phyloP scores from a whole-genome alignment of 2,888 invertebrate genomes.

The Lasioglossum villosulum region DNA sequence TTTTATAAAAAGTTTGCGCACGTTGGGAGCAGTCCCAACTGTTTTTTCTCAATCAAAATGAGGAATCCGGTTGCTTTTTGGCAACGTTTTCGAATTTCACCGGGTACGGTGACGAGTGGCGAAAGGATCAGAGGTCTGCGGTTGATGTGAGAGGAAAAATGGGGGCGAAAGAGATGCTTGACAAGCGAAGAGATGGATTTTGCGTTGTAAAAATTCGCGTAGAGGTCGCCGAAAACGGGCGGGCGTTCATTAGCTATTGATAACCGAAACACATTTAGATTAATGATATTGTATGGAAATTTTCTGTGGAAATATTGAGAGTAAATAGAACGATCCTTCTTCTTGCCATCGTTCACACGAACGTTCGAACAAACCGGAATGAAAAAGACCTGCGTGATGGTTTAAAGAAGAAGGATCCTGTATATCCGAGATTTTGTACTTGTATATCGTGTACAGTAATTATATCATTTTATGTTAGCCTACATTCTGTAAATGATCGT shows the following conservation, averaged over 20 bases:
- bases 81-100: slow-evolving; percentile 38
- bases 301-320: slow-evolving; percentile 21
- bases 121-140: slow-evolving; percentile 40
- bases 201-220: slow-evolving; percentile 34
- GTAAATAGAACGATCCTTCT: slow-evolving; percentile 13
- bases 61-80: background rate
- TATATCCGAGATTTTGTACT: slow-evolving; percentile 68
- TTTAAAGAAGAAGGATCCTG: slow-evolving; percentile 22
- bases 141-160: slow-evolving; percentile 49
- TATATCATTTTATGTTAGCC: slow-evolving; percentile 68
- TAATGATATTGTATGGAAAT: slow-evolving; percentile 30
- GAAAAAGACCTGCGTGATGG: background rate
- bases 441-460: slow-evolving; percentile 80
- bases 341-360: slow-evolving; percentile 15
- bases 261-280: slow-evolving; percentile 31
- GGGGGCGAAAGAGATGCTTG: slow-evolving; percentile 41
- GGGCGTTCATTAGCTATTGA: slow-evolving; percentile 37
- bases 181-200: slow-evolving; percentile 17
- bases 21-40: slow-evolving; percentile 20
- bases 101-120: background rate
- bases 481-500: slow-evolving; percentile 55
- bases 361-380: background rate
- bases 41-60: slow-evolving; percentile 12
- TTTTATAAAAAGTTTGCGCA: slow-evolving; percentile 19
- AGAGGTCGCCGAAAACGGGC: background rate